Evolutionary conservation across 2,113 vertebrate genomes (phyloP).

Genomic region (Ptyas mucosa): DNA sequence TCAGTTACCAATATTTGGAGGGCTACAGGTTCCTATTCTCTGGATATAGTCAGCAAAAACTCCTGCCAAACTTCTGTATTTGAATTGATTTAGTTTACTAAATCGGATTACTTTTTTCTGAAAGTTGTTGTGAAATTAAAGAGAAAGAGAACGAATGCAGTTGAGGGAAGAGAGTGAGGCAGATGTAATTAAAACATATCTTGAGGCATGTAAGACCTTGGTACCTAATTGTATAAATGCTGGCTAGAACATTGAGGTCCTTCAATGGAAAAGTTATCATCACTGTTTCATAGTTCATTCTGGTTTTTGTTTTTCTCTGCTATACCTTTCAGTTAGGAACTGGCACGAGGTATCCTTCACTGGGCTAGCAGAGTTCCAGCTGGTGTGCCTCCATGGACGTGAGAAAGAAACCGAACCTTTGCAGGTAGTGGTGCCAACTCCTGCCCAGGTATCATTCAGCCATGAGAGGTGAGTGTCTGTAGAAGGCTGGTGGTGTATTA

Average conservation of each 20-base stretch:
- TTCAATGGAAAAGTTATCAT: not conserved
- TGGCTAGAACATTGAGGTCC: not conserved
- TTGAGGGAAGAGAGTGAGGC: not conserved
- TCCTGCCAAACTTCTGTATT: not conserved
- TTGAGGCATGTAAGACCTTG: not conserved
- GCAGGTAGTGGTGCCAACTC: constrained; percentile 81
- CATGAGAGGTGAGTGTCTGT: constrained; percentile 77
- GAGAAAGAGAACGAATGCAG: not conserved
- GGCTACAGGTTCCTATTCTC: not conserved
- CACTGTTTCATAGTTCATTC: constrained; percentile 9
- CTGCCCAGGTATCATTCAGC: constrained; percentile 73
- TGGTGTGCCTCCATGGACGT: constrained; percentile 80
- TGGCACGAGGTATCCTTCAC: constrained; percentile 84
- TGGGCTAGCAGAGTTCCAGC: constrained; percentile 76
- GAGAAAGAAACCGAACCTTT: constrained; percentile 72
- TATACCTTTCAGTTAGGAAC: constrained; percentile 69
- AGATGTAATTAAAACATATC: not conserved
- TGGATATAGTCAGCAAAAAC: not conserved
- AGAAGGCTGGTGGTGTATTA: not conserved
- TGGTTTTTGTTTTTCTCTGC: not conserved
- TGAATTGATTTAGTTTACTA: not conserved
- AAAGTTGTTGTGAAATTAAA: not conserved
- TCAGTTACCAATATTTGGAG: not conserved
- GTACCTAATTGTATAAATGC: not conserved
- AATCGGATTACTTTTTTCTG: not conserved